These are phyloP conservation scores for Platysternon megacephalum DNA, from an alignment of 2,113 vertebrate species.

Conservation along the genomic window DNA sequence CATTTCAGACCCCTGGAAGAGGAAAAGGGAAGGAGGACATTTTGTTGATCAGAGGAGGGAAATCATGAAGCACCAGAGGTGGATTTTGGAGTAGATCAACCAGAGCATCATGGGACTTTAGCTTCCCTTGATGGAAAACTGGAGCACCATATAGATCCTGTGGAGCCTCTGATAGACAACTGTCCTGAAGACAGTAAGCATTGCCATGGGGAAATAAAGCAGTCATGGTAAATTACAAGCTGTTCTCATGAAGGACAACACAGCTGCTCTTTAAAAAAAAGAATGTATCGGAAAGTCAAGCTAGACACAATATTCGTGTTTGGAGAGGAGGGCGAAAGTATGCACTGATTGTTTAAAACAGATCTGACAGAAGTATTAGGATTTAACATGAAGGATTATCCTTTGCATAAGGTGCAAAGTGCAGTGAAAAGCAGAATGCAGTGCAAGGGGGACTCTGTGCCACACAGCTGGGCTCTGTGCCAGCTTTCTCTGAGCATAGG, in stretches of 20 bases:
- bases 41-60: constrained; percentile 20
- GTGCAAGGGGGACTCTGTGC: not conserved
- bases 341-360: constrained; percentile 50
- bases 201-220: constrained; percentile 67
- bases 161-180: constrained; percentile 58
- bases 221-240: constrained; percentile 70
- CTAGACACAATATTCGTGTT: constrained; percentile 49
- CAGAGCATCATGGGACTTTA: constrained; percentile 30
- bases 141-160: constrained; percentile 47
- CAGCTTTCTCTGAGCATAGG: not conserved
- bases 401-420: constrained; percentile 42
- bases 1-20: constrained; percentile 31
- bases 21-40: constrained; percentile 46
- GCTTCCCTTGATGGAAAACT: constrained; percentile 44
- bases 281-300: constrained; percentile 37
- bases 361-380: constrained; percentile 39
- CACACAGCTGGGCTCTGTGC: constrained; percentile 30
- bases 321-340: constrained; percentile 56
- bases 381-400: constrained; percentile 54
- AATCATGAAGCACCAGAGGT: constrained; percentile 34
- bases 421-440: constrained; percentile 7
- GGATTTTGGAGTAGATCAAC: constrained; percentile 44
- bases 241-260: constrained; percentile 69
- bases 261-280: constrained; percentile 65
- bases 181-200: constrained; percentile 65